Conservation (phyloP, 2,888 invertebrate species). For the Tillus elongatus region DNA sequence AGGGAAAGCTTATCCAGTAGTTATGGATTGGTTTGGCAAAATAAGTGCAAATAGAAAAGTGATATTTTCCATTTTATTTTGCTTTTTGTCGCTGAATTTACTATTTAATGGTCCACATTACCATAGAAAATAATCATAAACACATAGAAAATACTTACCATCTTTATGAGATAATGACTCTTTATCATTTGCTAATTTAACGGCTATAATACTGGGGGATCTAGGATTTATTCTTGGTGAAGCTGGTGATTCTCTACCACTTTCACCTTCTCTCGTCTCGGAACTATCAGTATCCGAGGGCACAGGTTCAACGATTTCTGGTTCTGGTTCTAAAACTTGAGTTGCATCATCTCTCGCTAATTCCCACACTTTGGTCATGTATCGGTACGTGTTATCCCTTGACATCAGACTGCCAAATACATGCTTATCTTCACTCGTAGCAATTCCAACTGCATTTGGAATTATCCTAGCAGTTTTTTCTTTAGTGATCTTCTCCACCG, state of each 20-base stretch:
- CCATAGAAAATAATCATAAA: too few species aligned
- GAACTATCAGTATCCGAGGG: constrained; percentile 28
- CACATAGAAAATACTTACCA: too few species aligned
- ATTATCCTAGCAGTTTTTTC: constrained; percentile 91
- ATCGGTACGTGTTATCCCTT: constrained; percentile 76
- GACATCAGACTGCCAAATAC: constrained; percentile 87
- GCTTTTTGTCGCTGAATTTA: too few species aligned
- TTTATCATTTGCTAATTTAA: neutral
- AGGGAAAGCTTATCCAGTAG: too few species aligned
- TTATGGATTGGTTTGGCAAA: too few species aligned
- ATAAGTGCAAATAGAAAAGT: too few species aligned
- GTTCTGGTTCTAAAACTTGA: constrained; percentile 20
- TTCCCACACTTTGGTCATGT: constrained; percentile 81
- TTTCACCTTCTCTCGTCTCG: constrained; percentile 34
- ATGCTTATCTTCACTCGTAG: constrained; percentile 75
- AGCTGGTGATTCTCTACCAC: constrained; percentile 30
- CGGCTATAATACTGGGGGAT: neutral
- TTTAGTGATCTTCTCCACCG: constrained; percentile 80
- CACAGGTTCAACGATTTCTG: constrained; percentile 17
- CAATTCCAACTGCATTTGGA: constrained; percentile 86
- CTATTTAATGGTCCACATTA: too few species aligned
- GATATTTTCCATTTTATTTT: too few species aligned
- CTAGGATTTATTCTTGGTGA: constrained; percentile 12
- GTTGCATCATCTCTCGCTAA: constrained; percentile 45
- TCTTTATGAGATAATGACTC: neutral